Evolutionary conservation across 1,140 invertebrate species (phyloP), one percentile per base, ranked within the genome.

Genomic region (Macrocentrus cingulum): DNA sequence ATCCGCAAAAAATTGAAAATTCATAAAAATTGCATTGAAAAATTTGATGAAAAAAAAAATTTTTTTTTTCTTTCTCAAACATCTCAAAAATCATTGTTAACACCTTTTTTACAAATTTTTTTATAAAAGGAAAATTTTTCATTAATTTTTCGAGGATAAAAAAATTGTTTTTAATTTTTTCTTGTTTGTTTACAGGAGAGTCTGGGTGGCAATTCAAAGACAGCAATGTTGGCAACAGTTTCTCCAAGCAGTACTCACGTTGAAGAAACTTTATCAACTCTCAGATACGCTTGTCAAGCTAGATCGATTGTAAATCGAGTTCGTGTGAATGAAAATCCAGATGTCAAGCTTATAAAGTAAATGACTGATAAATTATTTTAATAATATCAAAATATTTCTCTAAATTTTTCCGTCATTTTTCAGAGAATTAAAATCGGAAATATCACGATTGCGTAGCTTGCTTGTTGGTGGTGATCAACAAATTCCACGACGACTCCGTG

Each of bases 201-300:
- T 63, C 72, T 88, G 4, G 86, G 86, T 1, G 85, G 85, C 22
- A 87, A 87, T 75, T 87, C 85, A 0, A 66, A 82, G 52, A 87
- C 86, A 0, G 82, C 84, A 1, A 87, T 88, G 85, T 67, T 90
- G 56, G 88, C 87, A 7, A 90, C 88, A 0, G 83, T 90, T 22
- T 89, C 92, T 42, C 92, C 93, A 7, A 86, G 89, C 8, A 88
- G 84, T 65, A 77, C 84, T 36, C 88, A 94, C 76, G 72, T 89
- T 15, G 93, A 95, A 53, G 89, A 91, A 70, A 90, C 87, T 8
- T 82, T 95, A 18, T 89, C 91, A 0, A 95, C 94, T 0, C 81
- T 95, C 29, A 83, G 94, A 11, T 95, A 94, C 70, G 91, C 91
- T 4, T 91, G 89, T 70, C 87, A 91, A 68, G 94, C 94, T 0